Evolutionary conservation across 2,888 invertebrate genomes (phyloP).

Genomic region (Noctua fimbriata): DNA sequence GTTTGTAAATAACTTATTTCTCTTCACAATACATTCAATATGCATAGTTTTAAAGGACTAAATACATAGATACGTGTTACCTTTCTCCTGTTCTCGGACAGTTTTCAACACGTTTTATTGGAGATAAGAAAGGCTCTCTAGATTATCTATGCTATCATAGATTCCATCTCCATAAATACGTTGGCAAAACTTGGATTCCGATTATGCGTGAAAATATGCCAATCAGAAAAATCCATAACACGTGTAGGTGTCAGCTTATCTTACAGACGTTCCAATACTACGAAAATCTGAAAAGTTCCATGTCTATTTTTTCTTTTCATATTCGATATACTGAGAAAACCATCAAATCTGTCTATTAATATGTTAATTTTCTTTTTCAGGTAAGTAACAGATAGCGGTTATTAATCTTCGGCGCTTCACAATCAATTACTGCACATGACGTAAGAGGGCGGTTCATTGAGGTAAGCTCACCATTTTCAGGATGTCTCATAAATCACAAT

Average conservation of each 20-base stretch:
- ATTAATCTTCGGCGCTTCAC: constrained; percentile 60
- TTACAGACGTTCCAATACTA: constrained; percentile 13
- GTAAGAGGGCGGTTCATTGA: constrained; percentile 51
- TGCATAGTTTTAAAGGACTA: constrained; percentile 1
- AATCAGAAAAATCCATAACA: constrained; percentile 20
- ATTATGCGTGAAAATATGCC: constrained; percentile 31
- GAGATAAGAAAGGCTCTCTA: not conserved
- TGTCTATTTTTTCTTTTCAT: not conserved
- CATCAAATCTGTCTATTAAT: constrained; percentile 43
- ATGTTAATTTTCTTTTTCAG: constrained; percentile 67
- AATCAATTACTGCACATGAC: constrained; percentile 60
- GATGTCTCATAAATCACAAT: constrained; percentile 54
- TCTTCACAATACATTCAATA: not conserved
- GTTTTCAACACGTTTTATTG: not conserved
- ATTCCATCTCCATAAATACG: constrained; percentile 17
- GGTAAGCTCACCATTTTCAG: constrained; percentile 62
- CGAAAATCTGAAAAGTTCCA: constrained; percentile 10
- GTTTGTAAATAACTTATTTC: constrained; percentile 42
- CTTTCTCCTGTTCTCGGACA: not conserved
- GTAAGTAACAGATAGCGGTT: constrained; percentile 66
- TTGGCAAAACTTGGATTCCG: constrained; percentile 15
- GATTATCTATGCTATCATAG: constrained; percentile 8
- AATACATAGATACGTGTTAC: not conserved
- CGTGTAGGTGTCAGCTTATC: constrained; percentile 24
- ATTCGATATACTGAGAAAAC: constrained; percentile 5